These are phyloP conservation scores for Phyllotis vaccarum DNA, from an alignment of 2,797 vertebrate species.

Conservation along the genomic window DNA sequence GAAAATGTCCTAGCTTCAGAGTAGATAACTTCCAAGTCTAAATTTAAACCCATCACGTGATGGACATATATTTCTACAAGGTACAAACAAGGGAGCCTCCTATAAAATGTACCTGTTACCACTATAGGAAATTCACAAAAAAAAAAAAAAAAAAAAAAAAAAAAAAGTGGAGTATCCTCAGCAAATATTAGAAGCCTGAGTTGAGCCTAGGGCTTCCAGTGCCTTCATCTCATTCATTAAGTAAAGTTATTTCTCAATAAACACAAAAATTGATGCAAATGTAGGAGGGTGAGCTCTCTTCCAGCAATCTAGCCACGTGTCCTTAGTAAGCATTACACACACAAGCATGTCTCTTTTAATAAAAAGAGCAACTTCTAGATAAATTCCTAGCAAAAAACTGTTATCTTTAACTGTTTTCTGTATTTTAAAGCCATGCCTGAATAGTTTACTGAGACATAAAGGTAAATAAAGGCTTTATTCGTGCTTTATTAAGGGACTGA, in stretches of 20 bases:
- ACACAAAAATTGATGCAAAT: background rate
- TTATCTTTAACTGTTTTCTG: constrained; percentile 60
- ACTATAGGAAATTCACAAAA: background rate
- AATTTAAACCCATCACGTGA: constrained; percentile 5
- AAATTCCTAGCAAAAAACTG: constrained; percentile 56
- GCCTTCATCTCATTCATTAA: constrained; percentile 41
- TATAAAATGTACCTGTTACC: background rate
- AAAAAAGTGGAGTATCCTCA: background rate
- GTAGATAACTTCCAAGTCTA: background rate
- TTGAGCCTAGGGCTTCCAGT: background rate
- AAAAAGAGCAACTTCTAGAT: constrained; percentile 52
- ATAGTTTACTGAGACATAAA: constrained; percentile 70
- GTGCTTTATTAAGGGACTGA: constrained; percentile 74
- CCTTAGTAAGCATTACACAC: background rate
- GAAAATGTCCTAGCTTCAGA: background rate
- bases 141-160: background rate
- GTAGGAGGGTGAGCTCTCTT: background rate
- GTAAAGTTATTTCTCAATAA: background rate
- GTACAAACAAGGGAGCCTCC: background rate
- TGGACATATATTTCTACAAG: background rate
- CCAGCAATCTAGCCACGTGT: background rate
- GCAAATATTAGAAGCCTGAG: background rate
- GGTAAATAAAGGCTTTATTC: constrained; percentile 76
- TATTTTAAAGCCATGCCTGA: constrained; percentile 69
- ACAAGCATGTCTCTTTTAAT: constrained; percentile 29